Percentiles rank a stretch among this genome's conserved stretches.
phyloP scores from a whole-genome alignment of 2,888 invertebrate genomes.

The Leptinotarsa tumamoca region DNA sequence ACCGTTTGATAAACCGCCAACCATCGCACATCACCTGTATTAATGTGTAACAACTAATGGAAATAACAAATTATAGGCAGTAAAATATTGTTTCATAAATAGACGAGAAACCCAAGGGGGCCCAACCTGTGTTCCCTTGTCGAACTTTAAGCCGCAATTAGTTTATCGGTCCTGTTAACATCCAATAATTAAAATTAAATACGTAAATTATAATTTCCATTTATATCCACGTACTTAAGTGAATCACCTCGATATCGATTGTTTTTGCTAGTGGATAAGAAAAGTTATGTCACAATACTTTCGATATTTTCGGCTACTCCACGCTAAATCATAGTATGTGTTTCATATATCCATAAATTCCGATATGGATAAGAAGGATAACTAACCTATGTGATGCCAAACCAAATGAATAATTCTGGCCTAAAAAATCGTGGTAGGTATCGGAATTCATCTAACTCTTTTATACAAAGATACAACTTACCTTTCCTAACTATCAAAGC shows the following conservation, averaged over 20 bases:
- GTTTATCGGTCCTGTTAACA: constrained; percentile 48
- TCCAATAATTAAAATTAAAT: constrained; percentile 50
- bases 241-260: constrained; percentile 1
- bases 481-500: too few species aligned
- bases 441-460: too few species aligned
- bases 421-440: too few species aligned
- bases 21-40: constrained; percentile 39
- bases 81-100: constrained; percentile 53
- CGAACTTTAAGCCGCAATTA: constrained; percentile 43
- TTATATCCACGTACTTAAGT: neutral
- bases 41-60: constrained; percentile 47
- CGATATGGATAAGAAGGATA: too few species aligned
- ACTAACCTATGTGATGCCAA: too few species aligned
- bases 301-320: too few species aligned
- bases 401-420: too few species aligned
- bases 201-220: constrained; percentile 31
- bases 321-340: too few species aligned
- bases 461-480: too few species aligned
- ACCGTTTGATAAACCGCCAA: constrained; percentile 48
- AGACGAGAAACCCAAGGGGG: constrained; percentile 47
- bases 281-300: too few species aligned
- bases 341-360: too few species aligned
- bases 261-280: neutral
- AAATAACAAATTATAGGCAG: constrained; percentile 53
- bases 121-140: constrained; percentile 46